Evolutionary conservation across 2,888 invertebrate genomes (phyloP).

Genomic region (Liopterus haemorrhoidalis): DNA sequence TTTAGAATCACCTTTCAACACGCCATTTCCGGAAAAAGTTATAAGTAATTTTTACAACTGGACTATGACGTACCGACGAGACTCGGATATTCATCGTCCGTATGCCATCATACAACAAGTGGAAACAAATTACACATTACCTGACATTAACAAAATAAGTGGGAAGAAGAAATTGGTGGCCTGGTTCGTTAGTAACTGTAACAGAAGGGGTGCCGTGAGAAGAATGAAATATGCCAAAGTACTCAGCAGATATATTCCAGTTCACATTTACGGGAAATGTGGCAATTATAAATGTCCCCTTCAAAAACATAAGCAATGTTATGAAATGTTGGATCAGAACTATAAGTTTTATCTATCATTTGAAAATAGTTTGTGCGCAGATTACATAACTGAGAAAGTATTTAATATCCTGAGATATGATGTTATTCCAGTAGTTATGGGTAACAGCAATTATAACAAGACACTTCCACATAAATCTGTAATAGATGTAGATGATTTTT

Average conservation of each 20-base stretch:
- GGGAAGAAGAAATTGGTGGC: constrained; percentile 49
- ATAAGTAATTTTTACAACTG: constrained; percentile 48
- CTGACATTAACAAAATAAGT: constrained; percentile 27
- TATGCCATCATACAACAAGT: constrained; percentile 34
- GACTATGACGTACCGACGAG: constrained; percentile 54
- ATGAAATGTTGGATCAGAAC: constrained; percentile 46
- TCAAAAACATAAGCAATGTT: too few species aligned
- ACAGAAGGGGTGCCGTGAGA: constrained; percentile 37
- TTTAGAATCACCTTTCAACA: constrained; percentile 11
- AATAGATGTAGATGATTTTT: constrained; percentile 54
- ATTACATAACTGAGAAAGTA: constrained; percentile 61
- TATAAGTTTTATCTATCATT: constrained; percentile 69
- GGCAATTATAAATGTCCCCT: constrained; percentile 47
- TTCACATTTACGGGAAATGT: constrained; percentile 60
- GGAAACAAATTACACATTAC: constrained; percentile 28
- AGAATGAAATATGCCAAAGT: constrained; percentile 47
- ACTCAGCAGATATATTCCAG: constrained; percentile 52
- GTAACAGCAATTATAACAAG: constrained; percentile 54
- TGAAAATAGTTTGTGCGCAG: constrained; percentile 63
- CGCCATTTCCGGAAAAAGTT: neutral
- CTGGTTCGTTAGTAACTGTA: constrained; percentile 47
- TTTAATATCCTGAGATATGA: constrained; percentile 53
- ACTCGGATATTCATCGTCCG: constrained; percentile 43
- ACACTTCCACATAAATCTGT: constrained; percentile 50
- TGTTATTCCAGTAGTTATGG: constrained; percentile 62